phyloP scores from a whole-genome alignment of 2,888 invertebrate genomes.

The Bellardia bayeri region DNA sequence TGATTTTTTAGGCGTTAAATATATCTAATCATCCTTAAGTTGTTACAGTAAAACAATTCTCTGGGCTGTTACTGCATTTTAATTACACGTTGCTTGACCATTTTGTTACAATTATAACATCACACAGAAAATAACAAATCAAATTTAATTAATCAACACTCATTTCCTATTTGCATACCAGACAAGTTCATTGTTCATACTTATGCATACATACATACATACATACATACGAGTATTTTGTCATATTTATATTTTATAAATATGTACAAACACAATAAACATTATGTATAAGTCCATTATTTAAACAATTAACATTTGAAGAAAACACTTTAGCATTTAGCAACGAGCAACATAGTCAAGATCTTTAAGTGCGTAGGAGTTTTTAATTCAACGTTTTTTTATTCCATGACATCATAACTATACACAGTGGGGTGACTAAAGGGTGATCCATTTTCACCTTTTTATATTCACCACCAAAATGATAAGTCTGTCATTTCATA shows the following conservation, averaged over 20 bases:
- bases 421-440: neutral
- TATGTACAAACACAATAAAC: neutral
- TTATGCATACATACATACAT: neutral
- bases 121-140: neutral
- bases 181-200: neutral
- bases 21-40: no score
- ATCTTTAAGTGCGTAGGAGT: constrained; percentile 31
- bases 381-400: constrained; percentile 5
- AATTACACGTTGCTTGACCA: no score
- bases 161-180: constrained; percentile 26
- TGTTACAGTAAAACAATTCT: no score
- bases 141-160: neutral
- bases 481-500: no score
- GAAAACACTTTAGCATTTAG: constrained; percentile 9
- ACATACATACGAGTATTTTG: no score
- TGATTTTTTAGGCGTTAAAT: no score
- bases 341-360: neutral
- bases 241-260: neutral
- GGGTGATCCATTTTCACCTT: no score
- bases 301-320: neutral
- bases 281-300: constrained; percentile 7
- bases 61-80: no score
- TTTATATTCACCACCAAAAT: neutral
- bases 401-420: constrained; percentile 37
- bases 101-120: no score